These are phyloP conservation scores for Spodoptera littoralis DNA, from an alignment of 2,888 invertebrate species.

Conservation along the genomic window DNA sequence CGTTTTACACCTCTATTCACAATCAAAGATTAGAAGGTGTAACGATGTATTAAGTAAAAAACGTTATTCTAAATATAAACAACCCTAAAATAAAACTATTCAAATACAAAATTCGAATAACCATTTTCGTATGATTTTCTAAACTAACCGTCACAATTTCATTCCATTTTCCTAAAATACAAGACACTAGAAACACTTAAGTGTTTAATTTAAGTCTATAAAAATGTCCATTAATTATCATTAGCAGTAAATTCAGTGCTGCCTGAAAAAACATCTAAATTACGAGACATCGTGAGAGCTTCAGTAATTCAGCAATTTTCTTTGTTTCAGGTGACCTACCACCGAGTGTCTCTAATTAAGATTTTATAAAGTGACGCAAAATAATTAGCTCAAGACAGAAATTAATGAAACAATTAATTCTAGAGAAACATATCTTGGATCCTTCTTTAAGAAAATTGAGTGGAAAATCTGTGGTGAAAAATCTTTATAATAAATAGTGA, in stretches of 20 bases:
- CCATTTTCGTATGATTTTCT: too few species aligned
- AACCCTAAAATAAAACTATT: too few species aligned
- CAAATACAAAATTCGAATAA: too few species aligned
- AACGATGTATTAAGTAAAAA: too few species aligned
- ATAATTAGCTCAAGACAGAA: conserved; percentile 11
- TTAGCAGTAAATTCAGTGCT: background rate
- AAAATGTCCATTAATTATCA: too few species aligned
- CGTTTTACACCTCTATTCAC: too few species aligned
- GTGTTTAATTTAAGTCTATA: too few species aligned
- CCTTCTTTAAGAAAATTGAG: background rate
- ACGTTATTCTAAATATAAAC: too few species aligned
- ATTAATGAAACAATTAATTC: conserved; percentile 16
- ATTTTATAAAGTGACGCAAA: conserved; percentile 15
- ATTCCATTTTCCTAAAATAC: too few species aligned
- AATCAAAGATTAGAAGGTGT: too few species aligned
- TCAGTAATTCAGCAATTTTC: conserved; percentile 32
- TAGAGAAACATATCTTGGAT: conserved; percentile 9
- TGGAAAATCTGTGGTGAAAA: conserved; percentile 1
- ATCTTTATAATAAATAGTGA: background rate
- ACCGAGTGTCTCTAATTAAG: conserved; percentile 20
- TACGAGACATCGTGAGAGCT: conserved; percentile 8
- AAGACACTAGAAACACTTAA: too few species aligned
- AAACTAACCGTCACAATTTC: too few species aligned
- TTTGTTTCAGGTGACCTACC: conserved; percentile 54
- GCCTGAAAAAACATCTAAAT: conserved; percentile 17